These are phyloP conservation scores for Alosa alosa DNA, from an alignment of 2,113 vertebrate genomes.

Conservation along the genomic window DNA sequence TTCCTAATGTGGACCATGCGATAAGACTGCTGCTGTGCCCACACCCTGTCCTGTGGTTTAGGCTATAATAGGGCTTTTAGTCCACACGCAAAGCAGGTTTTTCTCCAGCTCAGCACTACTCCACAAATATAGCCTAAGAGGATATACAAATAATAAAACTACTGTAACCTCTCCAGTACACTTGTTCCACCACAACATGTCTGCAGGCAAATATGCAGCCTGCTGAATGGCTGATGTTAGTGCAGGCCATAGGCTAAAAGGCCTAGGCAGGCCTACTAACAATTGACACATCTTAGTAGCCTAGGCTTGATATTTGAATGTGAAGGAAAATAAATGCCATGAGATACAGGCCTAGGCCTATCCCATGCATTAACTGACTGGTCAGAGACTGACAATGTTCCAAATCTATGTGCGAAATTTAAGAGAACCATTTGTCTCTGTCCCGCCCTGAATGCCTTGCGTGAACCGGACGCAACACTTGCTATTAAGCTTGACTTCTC, in stretches of 20 bases:
- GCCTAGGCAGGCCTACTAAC: no score
- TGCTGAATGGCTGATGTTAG: no score
- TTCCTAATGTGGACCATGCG: neutral
- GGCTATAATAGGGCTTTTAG: neutral
- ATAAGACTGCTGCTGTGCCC: constrained; percentile 24
- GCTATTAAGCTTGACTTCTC: neutral
- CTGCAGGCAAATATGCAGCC: neutral
- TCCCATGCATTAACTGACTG: neutral
- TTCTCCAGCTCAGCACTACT: neutral
- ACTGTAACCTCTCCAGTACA: neutral
- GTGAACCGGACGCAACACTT: constrained; percentile 4
- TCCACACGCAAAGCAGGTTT: neutral
- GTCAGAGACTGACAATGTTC: neutral
- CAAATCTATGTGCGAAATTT: neutral
- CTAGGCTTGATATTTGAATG: neutral
- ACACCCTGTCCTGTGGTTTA: neutral
- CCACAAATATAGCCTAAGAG: neutral
- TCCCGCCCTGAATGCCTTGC: constrained; percentile 10
- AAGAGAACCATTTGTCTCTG: neutral
- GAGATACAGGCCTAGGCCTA: neutral
- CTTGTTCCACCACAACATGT: neutral
- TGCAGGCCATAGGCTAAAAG: no score
- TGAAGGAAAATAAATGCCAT: neutral
- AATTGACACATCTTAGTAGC: no score
- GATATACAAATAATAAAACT: neutral